These are phyloP conservation scores for Lerema accius DNA, from an alignment of 1,140 invertebrate species.

Conservation along the genomic window DNA sequence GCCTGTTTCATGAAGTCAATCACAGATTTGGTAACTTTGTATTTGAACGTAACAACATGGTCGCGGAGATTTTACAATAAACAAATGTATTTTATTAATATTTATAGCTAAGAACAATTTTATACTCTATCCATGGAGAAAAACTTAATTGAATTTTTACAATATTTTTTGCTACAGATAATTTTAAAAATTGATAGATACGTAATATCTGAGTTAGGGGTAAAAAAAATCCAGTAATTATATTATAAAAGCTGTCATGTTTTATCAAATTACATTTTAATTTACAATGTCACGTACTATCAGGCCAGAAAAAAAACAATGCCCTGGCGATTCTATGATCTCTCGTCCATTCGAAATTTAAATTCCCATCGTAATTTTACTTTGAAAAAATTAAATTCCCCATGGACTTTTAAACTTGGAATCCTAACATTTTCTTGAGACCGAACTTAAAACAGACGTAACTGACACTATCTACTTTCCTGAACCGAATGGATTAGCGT, in stretches of 20 bases:
- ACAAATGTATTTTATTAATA: too few species aligned
- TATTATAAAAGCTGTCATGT: too few species aligned
- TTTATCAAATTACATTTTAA: neutral
- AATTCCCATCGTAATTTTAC: neutral
- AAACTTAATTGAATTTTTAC: too few species aligned
- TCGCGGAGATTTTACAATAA: too few species aligned
- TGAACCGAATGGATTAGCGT: slow-evolving; percentile 82
- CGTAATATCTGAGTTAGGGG: too few species aligned
- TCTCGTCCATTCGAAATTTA: neutral
- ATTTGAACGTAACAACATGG: slow-evolving; percentile 4
- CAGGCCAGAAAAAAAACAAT: neutral
- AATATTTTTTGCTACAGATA: too few species aligned
- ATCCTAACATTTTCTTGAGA: too few species aligned
- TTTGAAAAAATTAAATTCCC: neutral
- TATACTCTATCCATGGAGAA: too few species aligned
- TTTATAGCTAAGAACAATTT: neutral
- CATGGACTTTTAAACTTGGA: too few species aligned
- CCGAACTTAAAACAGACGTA: too few species aligned
- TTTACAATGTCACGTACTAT: neutral
- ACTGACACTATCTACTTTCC: slow-evolving; percentile 61
- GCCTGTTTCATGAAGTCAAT: slow-evolving; percentile 32
- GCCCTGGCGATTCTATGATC: neutral
- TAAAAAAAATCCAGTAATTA: too few species aligned
- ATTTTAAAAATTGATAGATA: too few species aligned
- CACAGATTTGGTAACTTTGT: slow-evolving; percentile 53